These are phyloP conservation scores for Oncorhynchus masou DNA, from an alignment of 2,113 vertebrate genomes.

Conservation along the genomic window DNA sequence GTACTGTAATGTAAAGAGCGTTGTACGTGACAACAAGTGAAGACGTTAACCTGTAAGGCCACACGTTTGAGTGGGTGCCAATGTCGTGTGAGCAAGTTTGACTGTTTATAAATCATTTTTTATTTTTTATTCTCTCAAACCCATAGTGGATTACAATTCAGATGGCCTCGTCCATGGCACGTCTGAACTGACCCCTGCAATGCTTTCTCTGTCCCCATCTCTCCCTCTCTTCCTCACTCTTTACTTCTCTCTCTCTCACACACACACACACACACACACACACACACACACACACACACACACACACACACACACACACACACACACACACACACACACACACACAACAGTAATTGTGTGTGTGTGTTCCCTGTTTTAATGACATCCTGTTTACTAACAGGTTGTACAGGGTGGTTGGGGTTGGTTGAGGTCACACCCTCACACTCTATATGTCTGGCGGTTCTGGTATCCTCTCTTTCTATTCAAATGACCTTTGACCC, in stretches of 20 bases:
- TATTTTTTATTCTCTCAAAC: no score
- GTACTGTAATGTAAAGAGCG: conserved; percentile 34
- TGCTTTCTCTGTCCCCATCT: not conserved
- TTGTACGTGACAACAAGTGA: not conserved
- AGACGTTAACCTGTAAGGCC: not conserved
- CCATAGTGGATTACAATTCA: no score
- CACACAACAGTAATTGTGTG: no score
- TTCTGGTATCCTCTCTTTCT: conserved; percentile 61
- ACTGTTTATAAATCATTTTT: not conserved
- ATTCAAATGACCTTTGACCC: conserved; percentile 67
- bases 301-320: no score
- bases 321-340: conserved; percentile 36
- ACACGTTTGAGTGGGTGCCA: not conserved
- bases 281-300: conserved; percentile 45
- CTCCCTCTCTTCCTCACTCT: not conserved
- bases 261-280: no score
- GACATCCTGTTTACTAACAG: no score
- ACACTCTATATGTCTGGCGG: conserved; percentile 76
- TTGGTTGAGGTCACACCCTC: conserved; percentile 70
- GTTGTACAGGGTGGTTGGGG: no score
- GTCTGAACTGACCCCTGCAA: no score
- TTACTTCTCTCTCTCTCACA: not conserved
- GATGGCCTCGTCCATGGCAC: no score
- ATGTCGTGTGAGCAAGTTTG: no score
- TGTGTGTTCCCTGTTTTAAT: no score